phyloP scores from a whole-genome alignment of 2,888 invertebrate genomes.

The Andrena praecox region DNA sequence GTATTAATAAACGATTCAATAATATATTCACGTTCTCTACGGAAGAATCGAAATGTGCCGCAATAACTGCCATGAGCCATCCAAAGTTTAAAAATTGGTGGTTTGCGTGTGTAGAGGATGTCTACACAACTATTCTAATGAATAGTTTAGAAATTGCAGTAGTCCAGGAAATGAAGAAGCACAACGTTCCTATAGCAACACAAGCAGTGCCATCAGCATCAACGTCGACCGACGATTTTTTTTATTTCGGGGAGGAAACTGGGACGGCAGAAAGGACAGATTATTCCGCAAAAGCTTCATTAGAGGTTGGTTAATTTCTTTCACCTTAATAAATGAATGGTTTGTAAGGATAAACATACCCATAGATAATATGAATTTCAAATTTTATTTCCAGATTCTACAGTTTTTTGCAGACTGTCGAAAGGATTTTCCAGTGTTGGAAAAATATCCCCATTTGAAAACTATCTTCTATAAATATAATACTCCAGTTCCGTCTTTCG shows the following conservation, averaged over 20 bases:
- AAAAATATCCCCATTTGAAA: background rate
- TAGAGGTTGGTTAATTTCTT: background rate
- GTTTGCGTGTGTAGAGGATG: background rate
- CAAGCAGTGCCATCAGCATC: background rate
- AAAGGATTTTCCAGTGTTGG: background rate
- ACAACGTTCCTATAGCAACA: background rate
- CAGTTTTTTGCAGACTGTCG: background rate
- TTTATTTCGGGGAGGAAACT: background rate
- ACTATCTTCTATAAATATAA: background rate
- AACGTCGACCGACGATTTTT: background rate
- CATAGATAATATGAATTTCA: background rate
- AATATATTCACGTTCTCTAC: background rate
- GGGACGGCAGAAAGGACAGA: background rate
- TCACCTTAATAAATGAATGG: background rate
- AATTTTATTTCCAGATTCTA: conserved; percentile 1
- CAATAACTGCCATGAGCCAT: conserved; percentile 2
- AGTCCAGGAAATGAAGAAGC: background rate
- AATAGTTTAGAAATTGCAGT: background rate
- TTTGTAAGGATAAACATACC: too few species aligned
- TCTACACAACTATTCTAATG: background rate
- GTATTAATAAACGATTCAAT: background rate
- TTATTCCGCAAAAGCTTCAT: background rate
- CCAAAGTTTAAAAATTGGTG: background rate
- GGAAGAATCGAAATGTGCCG: background rate
- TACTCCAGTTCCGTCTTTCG: background rate